phyloP scores from a whole-genome alignment of 2,113 vertebrate genomes.

The Caranx melampygus region DNA sequence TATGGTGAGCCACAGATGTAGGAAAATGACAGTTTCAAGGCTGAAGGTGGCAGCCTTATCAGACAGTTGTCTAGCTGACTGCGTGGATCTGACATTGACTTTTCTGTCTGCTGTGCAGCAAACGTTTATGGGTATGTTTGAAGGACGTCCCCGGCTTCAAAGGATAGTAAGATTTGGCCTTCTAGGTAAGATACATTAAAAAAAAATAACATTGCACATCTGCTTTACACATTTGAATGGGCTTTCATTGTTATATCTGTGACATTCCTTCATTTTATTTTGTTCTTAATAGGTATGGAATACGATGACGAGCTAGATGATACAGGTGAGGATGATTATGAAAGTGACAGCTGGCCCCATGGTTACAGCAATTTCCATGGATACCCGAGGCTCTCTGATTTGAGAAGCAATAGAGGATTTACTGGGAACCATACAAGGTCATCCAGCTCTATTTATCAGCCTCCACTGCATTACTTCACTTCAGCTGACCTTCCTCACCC shows the following conservation, averaged over 20 bases:
- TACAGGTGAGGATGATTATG: conserved; percentile 9
- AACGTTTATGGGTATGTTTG: conserved; percentile 52
- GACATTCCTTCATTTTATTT: neutral
- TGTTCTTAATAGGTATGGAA: conserved; percentile 19
- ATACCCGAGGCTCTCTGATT: neutral
- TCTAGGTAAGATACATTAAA: conserved; percentile 54
- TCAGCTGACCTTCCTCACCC: neutral
- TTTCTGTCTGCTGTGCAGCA: conserved; percentile 42
- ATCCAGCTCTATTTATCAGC: conserved; percentile 13
- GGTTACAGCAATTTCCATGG: neutral
- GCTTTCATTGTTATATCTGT: neutral
- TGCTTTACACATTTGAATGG: too few relatives aligned
- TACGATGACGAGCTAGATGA: conserved; percentile 6
- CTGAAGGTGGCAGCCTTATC: neutral
- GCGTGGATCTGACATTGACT: neutral
- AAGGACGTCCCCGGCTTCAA: conserved; percentile 15
- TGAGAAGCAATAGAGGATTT: neutral
- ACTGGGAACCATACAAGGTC: neutral
- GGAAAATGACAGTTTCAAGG: conserved; percentile 3
- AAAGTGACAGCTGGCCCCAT: neutral
- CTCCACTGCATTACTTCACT: neutral
- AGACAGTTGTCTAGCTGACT: neutral
- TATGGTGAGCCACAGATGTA: neutral
- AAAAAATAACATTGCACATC: neutral
- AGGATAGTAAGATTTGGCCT: conserved; percentile 47